A percentile compares a stretch with the other conserved stretches of the same genome.
Evolutionary conservation across 2,113 vertebrate genomes (phyloP).

Genomic region (Callocephalon fimbriatum): DNA sequence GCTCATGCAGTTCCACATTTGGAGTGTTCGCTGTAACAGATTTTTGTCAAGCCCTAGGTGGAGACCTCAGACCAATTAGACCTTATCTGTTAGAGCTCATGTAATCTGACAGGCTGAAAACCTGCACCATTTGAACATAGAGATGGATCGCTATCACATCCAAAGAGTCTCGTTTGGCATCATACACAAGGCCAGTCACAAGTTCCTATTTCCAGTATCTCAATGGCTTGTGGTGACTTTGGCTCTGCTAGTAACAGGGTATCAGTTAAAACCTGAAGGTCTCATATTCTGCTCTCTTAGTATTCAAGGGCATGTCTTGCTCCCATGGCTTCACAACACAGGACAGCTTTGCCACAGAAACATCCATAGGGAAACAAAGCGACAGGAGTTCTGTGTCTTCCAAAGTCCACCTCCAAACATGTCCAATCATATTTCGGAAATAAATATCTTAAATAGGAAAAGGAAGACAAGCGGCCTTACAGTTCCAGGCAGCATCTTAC

Average conservation of each 20-base stretch:
- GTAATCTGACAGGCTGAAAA: neutral
- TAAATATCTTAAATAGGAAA: neutral
- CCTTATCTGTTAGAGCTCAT: neutral
- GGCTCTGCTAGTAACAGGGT: neutral
- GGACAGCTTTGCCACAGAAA: fast-evolving
- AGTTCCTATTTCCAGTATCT: neutral
- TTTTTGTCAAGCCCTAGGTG: neutral
- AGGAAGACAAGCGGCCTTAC: neutral
- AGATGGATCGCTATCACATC: neutral
- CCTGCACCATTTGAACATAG: neutral
- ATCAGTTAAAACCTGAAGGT: neutral
- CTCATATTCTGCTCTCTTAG: neutral
- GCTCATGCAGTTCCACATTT: neutral
- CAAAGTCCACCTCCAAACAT: neutral
- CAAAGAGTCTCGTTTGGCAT: neutral
- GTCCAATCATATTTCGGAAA: fast-evolving
- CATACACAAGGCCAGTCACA: neutral
- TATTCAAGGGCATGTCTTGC: neutral
- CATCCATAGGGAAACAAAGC: neutral
- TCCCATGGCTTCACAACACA: fast-evolving
- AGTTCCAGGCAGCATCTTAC: neutral
- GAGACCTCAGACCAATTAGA: neutral
- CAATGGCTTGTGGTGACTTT: neutral
- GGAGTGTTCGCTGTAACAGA: neutral
- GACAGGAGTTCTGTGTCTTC: neutral